phyloP scores from a whole-genome alignment of 2,113 vertebrate genomes.

The Atlantisia rogersi region DNA sequence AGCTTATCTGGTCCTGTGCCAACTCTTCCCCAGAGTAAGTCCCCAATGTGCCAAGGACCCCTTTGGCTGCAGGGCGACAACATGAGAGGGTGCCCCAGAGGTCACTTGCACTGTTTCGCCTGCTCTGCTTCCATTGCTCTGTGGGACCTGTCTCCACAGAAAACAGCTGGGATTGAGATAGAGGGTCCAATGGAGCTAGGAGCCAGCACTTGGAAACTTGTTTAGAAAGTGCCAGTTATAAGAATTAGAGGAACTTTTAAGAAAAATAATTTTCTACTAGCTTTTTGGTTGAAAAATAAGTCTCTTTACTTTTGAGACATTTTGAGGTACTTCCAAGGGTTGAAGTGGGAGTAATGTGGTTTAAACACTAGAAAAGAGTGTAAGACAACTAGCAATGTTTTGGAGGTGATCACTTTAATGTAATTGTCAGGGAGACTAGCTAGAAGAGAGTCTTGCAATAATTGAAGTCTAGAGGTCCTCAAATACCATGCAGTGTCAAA shows the following conservation, averaged over 20 bases:
- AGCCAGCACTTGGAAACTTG: not conserved
- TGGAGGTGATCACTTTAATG: not conserved
- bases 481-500: not conserved
- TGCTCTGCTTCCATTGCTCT: not conserved
- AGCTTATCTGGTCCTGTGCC: not conserved
- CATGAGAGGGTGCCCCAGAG: not conserved
- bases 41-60: not conserved
- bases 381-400: not conserved
- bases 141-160: not conserved
- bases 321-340: not conserved
- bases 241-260: not conserved
- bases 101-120: accelerated
- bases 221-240: not conserved
- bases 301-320: not conserved
- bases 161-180: not conserved
- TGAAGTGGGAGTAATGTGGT: not conserved
- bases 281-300: not conserved
- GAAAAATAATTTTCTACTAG: not conserved
- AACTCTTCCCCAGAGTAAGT: not conserved
- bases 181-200: not conserved
- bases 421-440: not conserved
- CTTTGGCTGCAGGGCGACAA: not conserved
- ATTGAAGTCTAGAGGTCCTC: not conserved
- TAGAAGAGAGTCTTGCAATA: not conserved
- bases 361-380: not conserved